A percentile compares a stretch with the other conserved stretches of the same genome.
Conservation (phyloP, 2,888 invertebrate species). For the Abscondita cerata region DNA sequence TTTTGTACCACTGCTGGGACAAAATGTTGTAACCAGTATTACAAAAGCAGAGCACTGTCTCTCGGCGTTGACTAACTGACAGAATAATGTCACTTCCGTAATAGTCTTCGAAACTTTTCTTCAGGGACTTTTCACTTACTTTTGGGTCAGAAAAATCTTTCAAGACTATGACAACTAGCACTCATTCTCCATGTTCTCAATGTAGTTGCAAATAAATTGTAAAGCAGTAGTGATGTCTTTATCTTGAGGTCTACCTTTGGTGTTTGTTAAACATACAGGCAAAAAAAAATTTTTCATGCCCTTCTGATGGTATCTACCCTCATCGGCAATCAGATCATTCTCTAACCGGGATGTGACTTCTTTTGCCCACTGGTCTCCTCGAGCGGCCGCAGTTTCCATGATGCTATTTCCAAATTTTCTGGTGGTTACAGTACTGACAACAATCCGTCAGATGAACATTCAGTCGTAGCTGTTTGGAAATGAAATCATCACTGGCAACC, state of each 20-base stretch:
- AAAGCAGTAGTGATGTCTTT: neutral
- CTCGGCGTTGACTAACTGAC: too few species aligned
- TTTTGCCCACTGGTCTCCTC: neutral
- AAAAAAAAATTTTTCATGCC: neutral
- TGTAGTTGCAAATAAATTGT: neutral
- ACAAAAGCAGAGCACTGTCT: too few species aligned
- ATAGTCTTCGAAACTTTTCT: too few species aligned
- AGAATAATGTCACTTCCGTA: too few species aligned
- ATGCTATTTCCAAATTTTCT: neutral
- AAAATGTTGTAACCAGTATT: too few species aligned
- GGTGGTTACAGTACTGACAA: neutral
- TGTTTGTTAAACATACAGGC: neutral
- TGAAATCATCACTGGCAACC: too few species aligned
- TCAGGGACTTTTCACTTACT: too few species aligned
- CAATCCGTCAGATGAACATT: neutral
- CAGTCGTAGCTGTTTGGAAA: neutral
- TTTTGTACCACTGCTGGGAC: too few species aligned
- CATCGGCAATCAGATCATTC: neutral
- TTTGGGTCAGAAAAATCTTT: too few species aligned
- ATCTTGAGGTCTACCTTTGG: conserved; percentile 1
- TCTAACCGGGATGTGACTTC: neutral
- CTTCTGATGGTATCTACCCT: neutral
- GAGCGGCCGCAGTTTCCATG: neutral
- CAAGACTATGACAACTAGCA: neutral
- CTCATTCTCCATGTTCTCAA: neutral